A percentile compares a stretch with the other conserved stretches of the same genome.
phyloP scores from a whole-genome alignment of 2,888 invertebrate species.

The Andrena flavipes region DNA sequence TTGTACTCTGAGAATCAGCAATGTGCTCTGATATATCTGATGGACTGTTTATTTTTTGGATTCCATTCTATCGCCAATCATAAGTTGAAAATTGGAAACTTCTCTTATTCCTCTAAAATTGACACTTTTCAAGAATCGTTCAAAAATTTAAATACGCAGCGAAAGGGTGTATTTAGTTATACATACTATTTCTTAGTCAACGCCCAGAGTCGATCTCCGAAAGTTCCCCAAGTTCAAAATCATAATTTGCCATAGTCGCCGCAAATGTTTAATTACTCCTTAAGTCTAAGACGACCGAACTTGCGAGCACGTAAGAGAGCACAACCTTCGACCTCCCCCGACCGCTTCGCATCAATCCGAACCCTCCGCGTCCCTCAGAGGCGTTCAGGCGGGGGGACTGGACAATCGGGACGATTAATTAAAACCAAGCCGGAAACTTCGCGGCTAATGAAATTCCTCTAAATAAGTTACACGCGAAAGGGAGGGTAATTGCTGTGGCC shows the following conservation, averaged over 20 bases:
- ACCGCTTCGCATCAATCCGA: conserved; percentile 41
- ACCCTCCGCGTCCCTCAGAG: not conserved
- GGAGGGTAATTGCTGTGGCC: conserved; percentile 46
- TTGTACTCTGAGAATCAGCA: no score
- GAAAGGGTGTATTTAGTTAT: no score
- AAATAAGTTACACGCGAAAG: conserved; percentile 50
- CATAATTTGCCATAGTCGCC: not conserved
- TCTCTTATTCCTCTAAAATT: no score
- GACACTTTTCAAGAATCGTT: no score
- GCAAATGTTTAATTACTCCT: not conserved
- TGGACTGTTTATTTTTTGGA: no score
- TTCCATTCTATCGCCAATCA: no score
- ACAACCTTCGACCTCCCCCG: not conserved
- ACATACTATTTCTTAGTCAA: no score
- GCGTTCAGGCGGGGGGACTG: conserved; percentile 15
- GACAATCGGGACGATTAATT: conserved; percentile 43
- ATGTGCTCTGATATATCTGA: no score
- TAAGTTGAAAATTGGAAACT: no score
- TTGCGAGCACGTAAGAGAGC: conserved; percentile 9
- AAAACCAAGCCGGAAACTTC: conserved; percentile 41
- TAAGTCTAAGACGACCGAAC: not conserved
- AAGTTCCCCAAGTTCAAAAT: no score
- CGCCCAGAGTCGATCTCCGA: no score
- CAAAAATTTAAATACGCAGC: no score
- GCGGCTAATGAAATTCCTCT: conserved; percentile 55